Base-by-base conservation (phyloP, 2,888 invertebrate genomes). In the Lasioglossum leucozonium region DNA sequence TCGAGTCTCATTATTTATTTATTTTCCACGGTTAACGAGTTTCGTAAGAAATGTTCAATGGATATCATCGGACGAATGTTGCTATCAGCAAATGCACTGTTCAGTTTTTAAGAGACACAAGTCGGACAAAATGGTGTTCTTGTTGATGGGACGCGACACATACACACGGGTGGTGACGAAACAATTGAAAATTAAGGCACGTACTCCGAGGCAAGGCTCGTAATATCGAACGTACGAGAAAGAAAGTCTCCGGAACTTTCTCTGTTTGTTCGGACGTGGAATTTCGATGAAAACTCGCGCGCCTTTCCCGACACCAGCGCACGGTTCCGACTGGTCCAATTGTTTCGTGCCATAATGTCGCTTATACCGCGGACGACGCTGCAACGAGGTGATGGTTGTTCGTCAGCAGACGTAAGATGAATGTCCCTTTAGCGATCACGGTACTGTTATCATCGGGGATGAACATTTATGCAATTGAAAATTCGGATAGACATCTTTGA, bases 161-260 rank as follows among this genome's bases (percentile, higher is more conserved):
- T 30, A 26, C 67, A 44, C 22, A 69, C 30, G 30, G 37, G 51
- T 42, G 37, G 51, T 42, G 78, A 71, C 30, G 69, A 55, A 62
- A 75, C 81, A 51, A 82, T 91, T 91, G 37, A 81, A 72, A 90
- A 79, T 89, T 89, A 89, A 91, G 90, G 88, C 90, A 91, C 89
- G 84, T 79, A 72, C 79, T 44, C 55, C 65, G 82, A n/a, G 69
- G 22, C n/a, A n/a, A 40, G 79, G 72, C 67, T 86, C 73, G 76
- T 51, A 84, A 87, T 82, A 80, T 79, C 74, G 85, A 77, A 77
- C 79, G 30, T 74, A 77, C 74, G 71, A 72, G 65, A 67, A 90
- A 90, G 90, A 90, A 90, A 90, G 88, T 82, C 51, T n/a, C 47
- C 30, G 72, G 72, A 26, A 90, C 86, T 90, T 90, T 90, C 89